Evolutionary conservation across 2,113 vertebrate genomes (phyloP).

Genomic region (Odocoileus hemionus): DNA sequence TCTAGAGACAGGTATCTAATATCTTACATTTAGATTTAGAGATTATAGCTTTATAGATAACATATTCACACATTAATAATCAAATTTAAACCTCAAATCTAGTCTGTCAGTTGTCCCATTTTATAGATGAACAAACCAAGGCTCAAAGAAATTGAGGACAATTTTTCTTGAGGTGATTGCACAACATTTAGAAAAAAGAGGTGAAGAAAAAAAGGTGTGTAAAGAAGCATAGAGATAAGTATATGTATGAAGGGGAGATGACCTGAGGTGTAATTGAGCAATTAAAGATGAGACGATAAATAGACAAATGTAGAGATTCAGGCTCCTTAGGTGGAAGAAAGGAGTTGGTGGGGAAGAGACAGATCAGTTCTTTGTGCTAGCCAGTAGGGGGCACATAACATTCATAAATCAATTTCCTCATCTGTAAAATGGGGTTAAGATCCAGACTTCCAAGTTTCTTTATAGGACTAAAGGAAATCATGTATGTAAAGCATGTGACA

Average conservation of each 20-base stretch:
- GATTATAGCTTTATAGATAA: neutral
- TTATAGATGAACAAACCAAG: neutral
- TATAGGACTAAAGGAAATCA: neutral
- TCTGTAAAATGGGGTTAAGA: constrained; percentile 56
- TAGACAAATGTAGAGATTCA: neutral
- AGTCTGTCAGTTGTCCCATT: neutral
- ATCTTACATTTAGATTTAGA: neutral
- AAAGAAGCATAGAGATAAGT: neutral
- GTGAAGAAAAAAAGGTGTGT: neutral
- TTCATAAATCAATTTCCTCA: constrained; percentile 43
- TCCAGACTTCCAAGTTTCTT: neutral
- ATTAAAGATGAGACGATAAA: neutral
- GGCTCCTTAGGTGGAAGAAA: neutral
- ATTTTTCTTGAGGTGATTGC: neutral
- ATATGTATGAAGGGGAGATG: neutral
- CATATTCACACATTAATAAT: neutral
- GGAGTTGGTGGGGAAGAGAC: neutral
- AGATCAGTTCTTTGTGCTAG: neutral
- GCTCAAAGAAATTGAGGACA: neutral
- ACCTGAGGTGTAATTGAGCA: neutral
- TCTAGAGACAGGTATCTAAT: neutral
- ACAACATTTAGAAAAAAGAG: constrained; percentile 11
- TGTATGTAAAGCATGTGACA: neutral
- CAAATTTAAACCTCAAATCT: neutral
- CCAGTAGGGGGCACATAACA: constrained; percentile 32